Evolutionary conservation across 1,140 invertebrate species (phyloP), one percentile per base, ranked within the genome.

Genomic region (Mactra quadrangularis): DNA sequence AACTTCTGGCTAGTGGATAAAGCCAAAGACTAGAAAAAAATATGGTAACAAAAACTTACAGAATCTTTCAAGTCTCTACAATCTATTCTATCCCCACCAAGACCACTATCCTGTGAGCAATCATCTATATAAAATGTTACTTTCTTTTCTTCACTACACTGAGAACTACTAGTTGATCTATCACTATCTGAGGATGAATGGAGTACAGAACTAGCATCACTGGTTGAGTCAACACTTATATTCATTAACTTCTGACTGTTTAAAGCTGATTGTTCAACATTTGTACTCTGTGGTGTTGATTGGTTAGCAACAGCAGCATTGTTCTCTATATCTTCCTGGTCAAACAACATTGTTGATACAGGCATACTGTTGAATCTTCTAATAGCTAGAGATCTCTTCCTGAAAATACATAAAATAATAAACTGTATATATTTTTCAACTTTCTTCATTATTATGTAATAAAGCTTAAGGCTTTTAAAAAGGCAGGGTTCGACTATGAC

Each of bases 51-150:
- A n/a, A n/a, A 13, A 70, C 85, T 62, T 85, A 90, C 89, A 86
- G 84, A 87, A 57, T 89, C 55, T 29, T 78, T 78, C 0, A 41
- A 52, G 25, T 78, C 77, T 22, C 64, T 50, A 66, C 77, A 71
- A 52, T 81, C 77, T 1, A 57, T 86, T 60, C 82, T 84, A 33
- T 89, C 87, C 52, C 81, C 72, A 17, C 85, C 79, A 7, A 91
- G 55, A 71, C 90, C 90, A 81, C 90, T 91, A 78, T 91, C 90
- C 59, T 90, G 88, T 38, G 90, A 91, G 76, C 87, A 88, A 50
- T 81, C 85, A 29, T 90, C 89, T 38, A 89, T 87, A 47, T 71
- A 86, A 41, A 88, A 86, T 19, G 38, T 33, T 1, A 75, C 59
- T 17, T 33, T 71, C 27, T 59, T 70, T 22, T 33, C 33, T 7